phyloP scores from a whole-genome alignment of 2,888 invertebrate genomes.

The Ferdinandea cuprea region DNA sequence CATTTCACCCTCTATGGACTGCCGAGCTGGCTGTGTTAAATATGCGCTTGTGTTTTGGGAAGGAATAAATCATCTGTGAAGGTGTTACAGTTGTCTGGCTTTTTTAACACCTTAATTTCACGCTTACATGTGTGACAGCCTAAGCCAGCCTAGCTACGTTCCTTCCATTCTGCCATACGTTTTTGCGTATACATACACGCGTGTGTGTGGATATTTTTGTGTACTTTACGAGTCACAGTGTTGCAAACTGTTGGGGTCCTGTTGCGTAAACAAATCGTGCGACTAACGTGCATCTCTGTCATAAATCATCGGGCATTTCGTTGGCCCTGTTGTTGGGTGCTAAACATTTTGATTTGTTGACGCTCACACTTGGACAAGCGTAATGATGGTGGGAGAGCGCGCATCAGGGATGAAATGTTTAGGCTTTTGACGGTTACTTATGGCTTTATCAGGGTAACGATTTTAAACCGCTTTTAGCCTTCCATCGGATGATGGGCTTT shows the following conservation, averaged over 20 bases:
- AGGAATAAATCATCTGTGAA: slow-evolving; percentile 74
- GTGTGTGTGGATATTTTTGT: slow-evolving; percentile 30
- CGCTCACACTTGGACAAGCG: slow-evolving; percentile 59
- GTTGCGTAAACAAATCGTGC: slow-evolving; percentile 74
- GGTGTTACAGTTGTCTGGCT: slow-evolving; percentile 75
- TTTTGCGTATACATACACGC: too few relatives aligned
- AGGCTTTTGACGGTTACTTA: slow-evolving; percentile 73
- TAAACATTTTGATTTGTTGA: slow-evolving; percentile 74
- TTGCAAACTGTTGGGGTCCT: slow-evolving; percentile 62
- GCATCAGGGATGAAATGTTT: slow-evolving; percentile 42
- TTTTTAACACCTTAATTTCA: slow-evolving; percentile 75
- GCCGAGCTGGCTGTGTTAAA: slow-evolving; percentile 42
- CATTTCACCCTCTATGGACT: slow-evolving; percentile 61
- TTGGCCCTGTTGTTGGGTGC: slow-evolving; percentile 54
- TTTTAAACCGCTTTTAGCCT: slow-evolving; percentile 68
- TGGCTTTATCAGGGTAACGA: slow-evolving; percentile 71
- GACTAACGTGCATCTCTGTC: slow-evolving; percentile 62
- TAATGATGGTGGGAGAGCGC: slow-evolving; percentile 2
- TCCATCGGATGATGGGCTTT: not conserved
- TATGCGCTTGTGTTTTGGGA: slow-evolving; percentile 67
- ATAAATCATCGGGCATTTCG: slow-evolving; percentile 72
- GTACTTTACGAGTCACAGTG: slow-evolving; percentile 51
- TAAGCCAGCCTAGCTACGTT: slow-evolving; percentile 36
- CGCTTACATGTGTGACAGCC: slow-evolving; percentile 73
- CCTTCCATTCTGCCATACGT: too few relatives aligned